Percentiles rank a stretch among this genome's conserved stretches.
Conservation (phyloP, 2,113 vertebrate genomes). For the Formicarius rufipectus region DNA sequence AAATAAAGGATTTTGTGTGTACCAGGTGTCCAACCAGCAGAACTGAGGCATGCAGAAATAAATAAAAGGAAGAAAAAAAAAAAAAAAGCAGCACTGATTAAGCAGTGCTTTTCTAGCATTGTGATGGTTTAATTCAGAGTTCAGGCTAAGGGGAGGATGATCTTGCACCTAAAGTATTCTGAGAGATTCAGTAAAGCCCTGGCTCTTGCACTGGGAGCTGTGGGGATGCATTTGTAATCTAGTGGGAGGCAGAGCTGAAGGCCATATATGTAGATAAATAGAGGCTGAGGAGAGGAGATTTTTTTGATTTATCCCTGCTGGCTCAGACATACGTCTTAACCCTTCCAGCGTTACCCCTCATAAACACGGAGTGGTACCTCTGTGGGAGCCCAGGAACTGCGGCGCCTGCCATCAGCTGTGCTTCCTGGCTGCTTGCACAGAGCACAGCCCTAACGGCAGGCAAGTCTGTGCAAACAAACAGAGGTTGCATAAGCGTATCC, state of each 20-base stretch:
- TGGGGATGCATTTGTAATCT: background rate
- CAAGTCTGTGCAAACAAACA: background rate
- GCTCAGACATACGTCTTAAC: slow-evolving; percentile 23
- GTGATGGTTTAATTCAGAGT: background rate
- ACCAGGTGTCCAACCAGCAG: background rate
- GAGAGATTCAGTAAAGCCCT: slow-evolving; percentile 7
- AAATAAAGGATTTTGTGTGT: background rate
- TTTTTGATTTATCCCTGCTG: slow-evolving; percentile 48
- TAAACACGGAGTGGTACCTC: background rate
- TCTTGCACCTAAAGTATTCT: slow-evolving; percentile 38
- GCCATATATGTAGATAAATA: slow-evolving; percentile 62
- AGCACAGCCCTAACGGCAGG: background rate
- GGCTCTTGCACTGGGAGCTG: background rate
- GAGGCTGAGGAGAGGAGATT: background rate
- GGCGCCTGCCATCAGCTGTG: background rate
- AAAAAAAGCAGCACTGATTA: background rate
- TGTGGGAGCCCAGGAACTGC: background rate
- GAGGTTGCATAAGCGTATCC: background rate
- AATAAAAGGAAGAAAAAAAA: background rate
- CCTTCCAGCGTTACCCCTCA: background rate
- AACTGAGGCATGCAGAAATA: background rate
- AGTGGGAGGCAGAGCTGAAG: slow-evolving; percentile 39
- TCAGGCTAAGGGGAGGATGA: slow-evolving; percentile 3
- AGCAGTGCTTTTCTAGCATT: rapidly evolving
- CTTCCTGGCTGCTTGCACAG: background rate